Base-by-base conservation (phyloP, 2,797 vertebrate species). In the Hipposideros larvatus region DNA sequence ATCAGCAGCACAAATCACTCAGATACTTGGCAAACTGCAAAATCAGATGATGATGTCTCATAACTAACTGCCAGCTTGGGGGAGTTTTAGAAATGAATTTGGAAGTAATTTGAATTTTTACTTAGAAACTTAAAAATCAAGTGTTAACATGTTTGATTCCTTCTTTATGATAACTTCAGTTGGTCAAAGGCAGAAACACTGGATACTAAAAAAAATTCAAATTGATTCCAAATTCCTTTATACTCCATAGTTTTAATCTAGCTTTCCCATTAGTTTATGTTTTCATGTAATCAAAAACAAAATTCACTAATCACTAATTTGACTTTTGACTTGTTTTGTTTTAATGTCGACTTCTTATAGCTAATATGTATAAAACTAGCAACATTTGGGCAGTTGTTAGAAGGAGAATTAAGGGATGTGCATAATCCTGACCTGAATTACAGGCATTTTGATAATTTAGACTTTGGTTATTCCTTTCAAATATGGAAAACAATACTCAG, bases 61-160 rank as follows among this genome's bases (percentile, higher is more conserved):
- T 28, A 70, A 66, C 41, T 73, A 74, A 43, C 21, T 91, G 22
- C 4, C 21, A 61, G 28, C 4, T 71, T 34, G n/a, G 61, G 66
- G 51, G 10, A 92, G 43, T 59, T 88, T 82, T 79, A 16, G 16
- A 92, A 79, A 75, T 43, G 22, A 85, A 73, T 63, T 90, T 96
- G 46, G 7, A 96, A 77, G n/a, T 41, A 66, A 80, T 91, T 84
- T 94, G n/a, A 37, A 77, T 26, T 65, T 93, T 94, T 55, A 75
- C 37, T 28, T 79, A 65, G 31, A 93, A 80, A 94, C 73, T 73
- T 94, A 84, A 90, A 88, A 31, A 65, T 34, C 31, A 66, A 83
- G n/a, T 13, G 41, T 88, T 65, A 51, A n/a, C 16, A 4, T 43
- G 57, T 85, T 78, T 92, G 53, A 66, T 55, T 68, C 13, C 2